Evolutionary conservation across 2,113 vertebrate species (phyloP).

Genomic region (Hemicordylus capensis): DNA sequence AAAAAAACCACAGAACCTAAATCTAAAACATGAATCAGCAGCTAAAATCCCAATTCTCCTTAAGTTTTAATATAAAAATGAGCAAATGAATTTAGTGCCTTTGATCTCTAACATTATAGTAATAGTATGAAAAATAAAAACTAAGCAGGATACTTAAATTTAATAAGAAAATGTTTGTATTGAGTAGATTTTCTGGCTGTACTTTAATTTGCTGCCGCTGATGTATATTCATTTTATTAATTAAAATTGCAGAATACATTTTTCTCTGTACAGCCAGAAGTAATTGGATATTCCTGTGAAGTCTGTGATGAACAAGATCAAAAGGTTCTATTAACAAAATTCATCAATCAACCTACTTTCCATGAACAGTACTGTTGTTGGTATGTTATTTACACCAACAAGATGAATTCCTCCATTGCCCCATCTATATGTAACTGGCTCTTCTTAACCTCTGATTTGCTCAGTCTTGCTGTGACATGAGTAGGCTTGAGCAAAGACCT

Average conservation of each 20-base stretch:
- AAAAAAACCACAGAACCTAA: conserved; percentile 3
- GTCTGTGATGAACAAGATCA: not conserved
- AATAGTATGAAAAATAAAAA: not conserved
- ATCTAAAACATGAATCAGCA: not conserved
- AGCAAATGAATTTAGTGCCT: not conserved
- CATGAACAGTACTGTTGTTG: not conserved
- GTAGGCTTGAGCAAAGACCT: not conserved
- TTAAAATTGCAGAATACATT: not conserved
- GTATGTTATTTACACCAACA: not conserved
- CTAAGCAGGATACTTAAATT: not conserved
- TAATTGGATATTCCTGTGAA: not conserved
- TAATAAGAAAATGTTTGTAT: not conserved
- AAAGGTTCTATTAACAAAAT: conserved; percentile 1
- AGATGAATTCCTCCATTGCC: too few relatives aligned
- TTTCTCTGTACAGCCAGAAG: not conserved
- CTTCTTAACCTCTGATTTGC: not conserved
- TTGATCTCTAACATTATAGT: not conserved
- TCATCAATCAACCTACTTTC: not conserved
- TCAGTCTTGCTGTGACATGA: not conserved
- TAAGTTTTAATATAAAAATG: conserved; percentile 16
- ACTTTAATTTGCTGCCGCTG: not conserved
- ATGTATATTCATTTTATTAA: not conserved
- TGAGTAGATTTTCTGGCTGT: not conserved
- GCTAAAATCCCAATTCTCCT: not conserved
- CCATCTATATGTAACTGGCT: not conserved